Base-by-base conservation (phyloP, 2,797 vertebrate species). In the Tiaroga cobitis region DNA sequence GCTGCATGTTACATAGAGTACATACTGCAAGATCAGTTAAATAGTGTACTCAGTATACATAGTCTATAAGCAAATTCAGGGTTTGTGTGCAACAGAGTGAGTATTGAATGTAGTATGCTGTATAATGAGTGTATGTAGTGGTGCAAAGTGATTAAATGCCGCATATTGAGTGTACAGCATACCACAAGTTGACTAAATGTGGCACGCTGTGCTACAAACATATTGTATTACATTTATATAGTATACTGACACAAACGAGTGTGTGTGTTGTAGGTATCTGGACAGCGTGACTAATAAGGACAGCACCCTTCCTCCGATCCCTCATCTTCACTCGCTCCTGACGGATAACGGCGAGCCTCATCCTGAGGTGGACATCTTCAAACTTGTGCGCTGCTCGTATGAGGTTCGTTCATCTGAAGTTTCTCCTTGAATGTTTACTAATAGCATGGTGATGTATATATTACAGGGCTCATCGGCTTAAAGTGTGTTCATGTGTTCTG, bases 271-370 rank as follows among this genome's bases (percentile, higher is more conserved):
- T 81, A 99, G 98, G 87, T 99, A 99, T 81, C 92, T 99, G 93
- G 98, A 99, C 94, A 99, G 97, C 0, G 96, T 99, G 89, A 97
- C 96, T 86, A 99, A 99, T 86, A 99, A 98, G 87, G 98, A 99
- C 94, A 99, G 97, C 92, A 97, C 97, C 0, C 93, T 99, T 81
- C 98, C 98, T 19, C 98, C 98, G 74, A 99, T 99, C 90, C 97
- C 97, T 84, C 98, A 99, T 90, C 96, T 99, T 34, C 98, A 99
- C 92, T 99, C 98, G 0, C 92, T 99, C 79, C 95, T 99, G 88
- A 98, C 96, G 1, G 98, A 99, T 24, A 97, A 98, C 3, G 94
- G 96, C 78, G 97, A 97, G 43, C 97, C 97, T 9, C 97, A 98
- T 89, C 97, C 97, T 0, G 97, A 99, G 80, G 98, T 99, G 68